These are phyloP conservation scores for Drosophila parvula DNA, from an alignment of 1,140 invertebrate genomes.

Conservation along the genomic window DNA sequence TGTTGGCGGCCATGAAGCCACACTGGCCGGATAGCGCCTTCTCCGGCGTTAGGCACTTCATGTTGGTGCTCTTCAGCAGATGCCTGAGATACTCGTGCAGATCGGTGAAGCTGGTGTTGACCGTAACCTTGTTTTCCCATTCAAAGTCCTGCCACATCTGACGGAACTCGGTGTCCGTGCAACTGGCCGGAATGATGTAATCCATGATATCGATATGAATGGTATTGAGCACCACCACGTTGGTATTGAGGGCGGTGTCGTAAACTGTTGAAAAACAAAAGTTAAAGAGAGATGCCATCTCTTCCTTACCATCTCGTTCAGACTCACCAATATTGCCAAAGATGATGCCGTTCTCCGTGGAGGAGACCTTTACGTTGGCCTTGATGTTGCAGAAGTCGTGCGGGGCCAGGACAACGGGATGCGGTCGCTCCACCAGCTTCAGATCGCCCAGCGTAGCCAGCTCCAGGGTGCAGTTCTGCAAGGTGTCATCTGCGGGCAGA, in stretches of 20 bases:
- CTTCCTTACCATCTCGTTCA: not conserved
- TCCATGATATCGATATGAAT: slow-evolving; percentile 99
- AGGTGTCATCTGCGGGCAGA: slow-evolving; percentile 89
- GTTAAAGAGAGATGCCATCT: not conserved
- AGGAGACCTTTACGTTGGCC: slow-evolving; percentile 97
- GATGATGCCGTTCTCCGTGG: slow-evolving; percentile 99
- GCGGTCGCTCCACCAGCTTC: slow-evolving; percentile 98
- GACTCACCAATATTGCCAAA: slow-evolving; percentile 98
- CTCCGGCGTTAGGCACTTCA: slow-evolving; percentile 99
- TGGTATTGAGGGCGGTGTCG: slow-evolving; percentile 96
- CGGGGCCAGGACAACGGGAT: slow-evolving; percentile 96
- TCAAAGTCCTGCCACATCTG: slow-evolving; percentile 99
- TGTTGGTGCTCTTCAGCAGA: slow-evolving; percentile 97
- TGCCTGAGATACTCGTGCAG: slow-evolving; percentile 97
- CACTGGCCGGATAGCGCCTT: slow-evolving; percentile 98
- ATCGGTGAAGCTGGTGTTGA: slow-evolving; percentile 97
- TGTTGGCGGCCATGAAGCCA: slow-evolving; percentile 99
- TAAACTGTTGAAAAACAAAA: slow-evolving; percentile 88
- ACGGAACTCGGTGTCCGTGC: slow-evolving; percentile 97
- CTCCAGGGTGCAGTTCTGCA: slow-evolving; percentile 99
- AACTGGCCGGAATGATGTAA: slow-evolving; percentile 98
- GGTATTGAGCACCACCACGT: slow-evolving; percentile 99
- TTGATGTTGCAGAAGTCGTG: slow-evolving; percentile 99
- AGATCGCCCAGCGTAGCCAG: slow-evolving; percentile 98
- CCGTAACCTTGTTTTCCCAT: slow-evolving; percentile 99